Evolutionary conservation across 2,888 invertebrate species (phyloP), one percentile per base, ranked within the genome.

Genomic region (Minunthozetes semirufus): DNA sequence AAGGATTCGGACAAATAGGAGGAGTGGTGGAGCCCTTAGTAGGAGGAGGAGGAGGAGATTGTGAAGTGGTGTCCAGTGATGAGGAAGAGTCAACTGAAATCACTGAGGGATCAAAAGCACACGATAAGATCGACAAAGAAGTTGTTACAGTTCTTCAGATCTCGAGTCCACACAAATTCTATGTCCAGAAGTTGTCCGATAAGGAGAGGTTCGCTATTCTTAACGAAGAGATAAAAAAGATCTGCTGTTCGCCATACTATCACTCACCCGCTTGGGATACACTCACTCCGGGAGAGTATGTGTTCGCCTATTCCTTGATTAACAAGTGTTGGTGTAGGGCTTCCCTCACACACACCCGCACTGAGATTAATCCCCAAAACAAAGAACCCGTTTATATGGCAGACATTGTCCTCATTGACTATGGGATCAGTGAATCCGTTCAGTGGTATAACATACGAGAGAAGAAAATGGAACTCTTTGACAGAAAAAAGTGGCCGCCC

Each of bases 251-350:
- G 9, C 15, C 33, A 8, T 63, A 63, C 29, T 8, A 63, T 63
- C 63, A 63, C 63, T 19, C 63, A 29, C 63, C 63, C 5, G 63
- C 63, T n/a, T 13, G 19, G 9, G 63, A 25, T 5, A 29, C 33
- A 27, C n/a, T 29, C 6, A 6, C 5, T 4, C 19, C n/a, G 9
- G 63, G 63, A 29, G 63, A 63, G 11, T 3, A 33, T 13, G 11
- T 63, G 15, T 63, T 63, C 9, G 63, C 63, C 17, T 63, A 63
- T 17, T 63, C 63, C 11, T 29, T 25, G 25, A 3, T 15, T 4
- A 29, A 17, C 9, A 38, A 70, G 25, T 48, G 27, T 13, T 70
- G 71, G 71, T 70, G 71, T n/a, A 70, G 71, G n/a, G 71, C 42
- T 1, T n/a, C 22, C 15, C 50, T 48, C 11, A 46, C 29, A 13